Conservation (phyloP, 2,113 vertebrate genomes). For the Mesembrinibis cayennensis region DNA sequence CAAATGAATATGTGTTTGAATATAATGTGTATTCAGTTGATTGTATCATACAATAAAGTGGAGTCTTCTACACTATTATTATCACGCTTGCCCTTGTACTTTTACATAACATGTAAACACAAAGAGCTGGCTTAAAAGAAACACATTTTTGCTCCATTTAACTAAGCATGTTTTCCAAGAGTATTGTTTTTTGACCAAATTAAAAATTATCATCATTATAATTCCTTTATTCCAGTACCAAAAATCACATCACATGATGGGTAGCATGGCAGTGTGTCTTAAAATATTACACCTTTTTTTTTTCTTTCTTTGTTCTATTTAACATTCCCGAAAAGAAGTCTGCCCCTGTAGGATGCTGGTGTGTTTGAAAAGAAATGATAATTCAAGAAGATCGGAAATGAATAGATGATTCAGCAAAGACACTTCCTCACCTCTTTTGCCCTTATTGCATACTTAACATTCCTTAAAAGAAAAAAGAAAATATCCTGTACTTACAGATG, state of each 20-base stretch:
- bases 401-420: background rate
- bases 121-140: background rate
- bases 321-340: background rate
- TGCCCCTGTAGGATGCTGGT: background rate
- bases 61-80: background rate
- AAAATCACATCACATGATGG: background rate
- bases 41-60: background rate
- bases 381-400: constrained; percentile 40
- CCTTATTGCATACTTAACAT: background rate
- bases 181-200: background rate
- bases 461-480: background rate
- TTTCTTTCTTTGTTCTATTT: background rate
- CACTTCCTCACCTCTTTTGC: background rate
- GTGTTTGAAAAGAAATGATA: constrained; percentile 38
- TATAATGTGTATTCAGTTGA: background rate
- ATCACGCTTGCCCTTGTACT: background rate
- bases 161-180: background rate
- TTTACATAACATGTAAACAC: background rate
- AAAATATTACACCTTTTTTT: background rate
- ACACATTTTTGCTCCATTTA: background rate
- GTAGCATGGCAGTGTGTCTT: background rate
- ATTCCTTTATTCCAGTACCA: background rate
- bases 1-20: background rate
- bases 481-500: background rate
- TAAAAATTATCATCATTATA: background rate